phyloP scores from a whole-genome alignment of 2,797 vertebrate species.

The Allobates femoralis region DNA sequence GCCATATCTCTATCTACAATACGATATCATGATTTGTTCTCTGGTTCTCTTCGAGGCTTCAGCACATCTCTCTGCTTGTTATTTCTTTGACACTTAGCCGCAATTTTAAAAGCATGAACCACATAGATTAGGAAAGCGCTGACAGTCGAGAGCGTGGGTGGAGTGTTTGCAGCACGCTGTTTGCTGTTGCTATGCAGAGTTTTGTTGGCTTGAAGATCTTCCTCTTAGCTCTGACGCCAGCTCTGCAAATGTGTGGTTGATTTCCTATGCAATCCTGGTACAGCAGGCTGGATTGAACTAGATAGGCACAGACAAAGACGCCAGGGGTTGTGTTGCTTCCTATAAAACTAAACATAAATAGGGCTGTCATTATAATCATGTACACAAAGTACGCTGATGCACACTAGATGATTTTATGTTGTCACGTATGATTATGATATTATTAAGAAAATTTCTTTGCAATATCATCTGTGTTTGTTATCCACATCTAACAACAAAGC shows the following conservation, averaged over 20 bases:
- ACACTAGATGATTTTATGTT: neutral
- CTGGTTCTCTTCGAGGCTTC: constrained; percentile 19
- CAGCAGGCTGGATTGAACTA: constrained; percentile 33
- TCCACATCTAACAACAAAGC: neutral
- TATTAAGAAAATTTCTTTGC: neutral
- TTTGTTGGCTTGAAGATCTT: constrained; percentile 50
- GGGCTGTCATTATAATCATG: neutral
- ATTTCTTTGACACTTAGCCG: constrained; percentile 36
- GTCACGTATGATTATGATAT: neutral
- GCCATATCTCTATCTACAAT: neutral
- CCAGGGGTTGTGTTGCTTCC: constrained; percentile 28
- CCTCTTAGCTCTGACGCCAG: constrained; percentile 60
- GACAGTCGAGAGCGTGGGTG: constrained; percentile 55
- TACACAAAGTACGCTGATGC: constrained; percentile 14
- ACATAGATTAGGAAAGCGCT: constrained; percentile 58
- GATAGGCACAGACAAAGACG: constrained; percentile 39
- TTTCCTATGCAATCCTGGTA: constrained; percentile 55
- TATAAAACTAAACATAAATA: constrained; percentile 32
- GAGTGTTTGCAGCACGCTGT: constrained; percentile 60
- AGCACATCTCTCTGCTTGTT: constrained; percentile 38
- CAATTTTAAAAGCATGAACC: constrained; percentile 51
- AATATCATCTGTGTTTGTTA: neutral
- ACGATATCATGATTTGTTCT: neutral
- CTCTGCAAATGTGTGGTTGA: constrained; percentile 59
- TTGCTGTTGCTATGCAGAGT: constrained; percentile 62